Percentiles rank a stretch among this genome's conserved stretches.
phyloP scores from a whole-genome alignment of 1,140 invertebrate species.

The Caerostris extrusa region DNA sequence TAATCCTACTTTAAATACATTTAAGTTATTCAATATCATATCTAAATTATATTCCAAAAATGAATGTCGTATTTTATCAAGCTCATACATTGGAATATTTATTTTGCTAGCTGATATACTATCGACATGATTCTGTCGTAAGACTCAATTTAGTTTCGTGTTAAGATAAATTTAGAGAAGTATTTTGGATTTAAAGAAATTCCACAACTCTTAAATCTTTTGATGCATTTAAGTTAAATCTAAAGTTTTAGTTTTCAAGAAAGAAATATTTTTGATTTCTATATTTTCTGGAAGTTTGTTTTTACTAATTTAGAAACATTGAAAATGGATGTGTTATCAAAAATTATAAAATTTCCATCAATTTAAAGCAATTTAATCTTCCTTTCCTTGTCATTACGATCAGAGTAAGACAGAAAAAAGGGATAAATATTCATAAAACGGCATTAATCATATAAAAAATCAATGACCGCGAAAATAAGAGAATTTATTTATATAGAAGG shows the following conservation, averaged over 20 bases:
- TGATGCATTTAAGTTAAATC: background rate
- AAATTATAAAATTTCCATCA: conserved; percentile 1
- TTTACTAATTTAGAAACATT: background rate
- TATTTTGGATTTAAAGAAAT: background rate
- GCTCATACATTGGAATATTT: conserved; percentile 3
- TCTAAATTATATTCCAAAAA: conserved; percentile 15
- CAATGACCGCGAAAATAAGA: background rate
- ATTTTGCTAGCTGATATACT: background rate
- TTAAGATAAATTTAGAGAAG: background rate
- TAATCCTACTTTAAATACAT: background rate
- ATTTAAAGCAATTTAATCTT: background rate
- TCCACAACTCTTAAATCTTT: background rate
- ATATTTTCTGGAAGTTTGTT: background rate
- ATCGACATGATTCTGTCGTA: background rate
- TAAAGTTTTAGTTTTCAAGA: background rate
- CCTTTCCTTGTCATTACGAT: background rate
- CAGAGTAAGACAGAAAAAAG: conserved; percentile 23
- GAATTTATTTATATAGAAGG: background rate
- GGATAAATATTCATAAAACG: background rate
- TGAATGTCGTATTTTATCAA: conserved; percentile 25
- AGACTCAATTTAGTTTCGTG: background rate
- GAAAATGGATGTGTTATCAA: background rate
- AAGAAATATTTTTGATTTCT: background rate
- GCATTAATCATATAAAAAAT: background rate
- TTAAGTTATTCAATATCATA: background rate